Percentiles rank a stretch among this genome's conserved stretches.
Evolutionary conservation across 2,797 vertebrate genomes (phyloP).

Genomic region (Urocyon cinereoargenteus): DNA sequence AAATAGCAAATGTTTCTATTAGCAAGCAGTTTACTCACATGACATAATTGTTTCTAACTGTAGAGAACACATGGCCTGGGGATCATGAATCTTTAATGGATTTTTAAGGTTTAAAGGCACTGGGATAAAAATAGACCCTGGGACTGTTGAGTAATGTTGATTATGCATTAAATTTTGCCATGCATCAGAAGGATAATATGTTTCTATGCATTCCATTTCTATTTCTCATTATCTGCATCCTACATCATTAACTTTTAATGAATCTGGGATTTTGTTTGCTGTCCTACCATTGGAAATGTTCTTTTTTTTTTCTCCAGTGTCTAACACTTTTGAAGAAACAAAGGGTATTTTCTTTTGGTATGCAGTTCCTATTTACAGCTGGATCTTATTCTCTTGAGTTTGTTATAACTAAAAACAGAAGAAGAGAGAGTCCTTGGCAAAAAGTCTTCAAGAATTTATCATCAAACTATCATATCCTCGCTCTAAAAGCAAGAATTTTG

Average conservation of each 20-base stretch:
- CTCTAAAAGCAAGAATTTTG: neutral
- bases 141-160: conserved; percentile 69
- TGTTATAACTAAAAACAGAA: neutral
- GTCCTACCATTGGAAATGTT: neutral
- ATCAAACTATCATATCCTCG: neutral
- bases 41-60: conserved; percentile 76
- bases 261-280: conserved; percentile 71
- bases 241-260: conserved; percentile 81
- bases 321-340: conserved; percentile 46
- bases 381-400: conserved; percentile 21
- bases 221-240: conserved; percentile 76
- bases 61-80: conserved; percentile 76
- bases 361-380: conserved; percentile 31
- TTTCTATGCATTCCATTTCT: conserved; percentile 78
- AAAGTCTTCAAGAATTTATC: neutral
- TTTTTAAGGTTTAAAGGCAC: conserved; percentile 80
- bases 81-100: conserved; percentile 83
- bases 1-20: conserved; percentile 58
- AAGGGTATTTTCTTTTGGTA: neutral
- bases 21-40: conserved; percentile 73
- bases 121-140: conserved; percentile 81
- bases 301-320: conserved; percentile 49
- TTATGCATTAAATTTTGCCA: conserved; percentile 73
- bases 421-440: neutral
- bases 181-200: conserved; percentile 71